Evolutionary conservation across 2,113 vertebrate species (phyloP), one percentile per base, ranked within the genome.

Genomic region (Mormoops blainvillei): DNA sequence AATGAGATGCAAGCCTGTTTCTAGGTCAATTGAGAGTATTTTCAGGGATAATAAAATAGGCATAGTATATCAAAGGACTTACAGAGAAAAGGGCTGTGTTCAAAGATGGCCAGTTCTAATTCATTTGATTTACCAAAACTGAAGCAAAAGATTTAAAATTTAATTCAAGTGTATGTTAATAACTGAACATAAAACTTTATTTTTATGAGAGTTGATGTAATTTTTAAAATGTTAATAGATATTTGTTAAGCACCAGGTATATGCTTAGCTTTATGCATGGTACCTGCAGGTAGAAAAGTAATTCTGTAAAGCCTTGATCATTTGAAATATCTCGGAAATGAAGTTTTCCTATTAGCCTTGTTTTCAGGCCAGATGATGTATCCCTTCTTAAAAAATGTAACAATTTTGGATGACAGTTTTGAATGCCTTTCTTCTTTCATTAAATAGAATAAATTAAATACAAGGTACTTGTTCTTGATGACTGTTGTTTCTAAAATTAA

Each of bases 281-380:
- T 50, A 63, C 26, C 6, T 74, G 41, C 31, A 76, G 18, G 61
- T 48, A 15, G 5, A 73, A 70, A 56, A 90, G 26, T 48, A 68
- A 7, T 82, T 77, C n/a, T 43, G 13, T 56, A 38, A 84, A 93
- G 80, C n/a, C 24, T 58, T 87, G 43, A 78, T 74, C 13, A 70
- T 95, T 92, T 81, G 20, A 89, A 92, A 87, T 65, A 54, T 43
- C 54, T 95, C 65, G 41, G 50, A 94, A 83, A 54, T 87, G 19
- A 82, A 77, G 38, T 58, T 86, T 91, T 88, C 58, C 41, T 19
- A 74, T 67, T 58, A 84, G 24, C 48, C 38, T 63, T 5, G 16
- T 91, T 92, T 95, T 83, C 24, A 73, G 15, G 20, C 26, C 73
- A 89, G 45, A 65, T 14, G 11, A 61, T 36, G 3, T 86, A 52